These are phyloP conservation scores for Oceanites oceanicus DNA, from an alignment of 2,113 vertebrate genomes.

Conservation along the genomic window DNA sequence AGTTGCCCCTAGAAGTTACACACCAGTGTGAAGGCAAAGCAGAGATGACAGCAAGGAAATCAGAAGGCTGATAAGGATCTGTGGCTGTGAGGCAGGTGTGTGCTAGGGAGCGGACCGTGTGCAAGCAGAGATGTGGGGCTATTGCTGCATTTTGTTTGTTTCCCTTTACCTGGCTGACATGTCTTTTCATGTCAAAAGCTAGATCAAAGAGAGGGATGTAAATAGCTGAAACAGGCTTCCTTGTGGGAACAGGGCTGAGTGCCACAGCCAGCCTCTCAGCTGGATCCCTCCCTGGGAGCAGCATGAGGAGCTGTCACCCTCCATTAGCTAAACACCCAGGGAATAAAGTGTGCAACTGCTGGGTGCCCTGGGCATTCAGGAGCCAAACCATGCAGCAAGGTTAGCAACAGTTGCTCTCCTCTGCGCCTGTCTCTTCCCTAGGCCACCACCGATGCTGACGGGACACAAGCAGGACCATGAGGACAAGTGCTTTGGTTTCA, in stretches of 20 bases:
- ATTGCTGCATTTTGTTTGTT: not conserved
- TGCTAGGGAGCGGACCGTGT: not conserved
- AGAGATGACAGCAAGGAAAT: conserved; percentile 9
- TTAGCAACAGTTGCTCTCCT: no score
- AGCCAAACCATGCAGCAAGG: fast-evolving
- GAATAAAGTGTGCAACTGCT: not conserved
- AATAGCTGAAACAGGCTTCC: not conserved
- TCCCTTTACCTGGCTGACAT: not conserved
- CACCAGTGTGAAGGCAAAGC: not conserved
- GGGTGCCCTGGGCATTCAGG: not conserved
- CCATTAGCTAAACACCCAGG: not conserved
- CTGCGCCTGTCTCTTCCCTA: not conserved
- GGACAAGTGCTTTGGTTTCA: not conserved
- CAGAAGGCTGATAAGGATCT: not conserved
- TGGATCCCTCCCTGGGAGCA: not conserved
- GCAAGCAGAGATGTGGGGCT: not conserved
- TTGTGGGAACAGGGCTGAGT: conserved; percentile 25
- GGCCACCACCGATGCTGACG: no score
- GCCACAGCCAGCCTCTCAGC: not conserved
- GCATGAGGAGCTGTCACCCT: not conserved
- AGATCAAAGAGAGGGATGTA: conserved; percentile 12
- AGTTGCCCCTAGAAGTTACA: not conserved
- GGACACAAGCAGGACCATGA: not conserved
- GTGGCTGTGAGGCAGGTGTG: conserved; percentile 13
- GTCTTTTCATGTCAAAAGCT: not conserved